Evolutionary conservation across 2,888 invertebrate genomes (phyloP).

Genomic region (Neelides folsomi): DNA sequence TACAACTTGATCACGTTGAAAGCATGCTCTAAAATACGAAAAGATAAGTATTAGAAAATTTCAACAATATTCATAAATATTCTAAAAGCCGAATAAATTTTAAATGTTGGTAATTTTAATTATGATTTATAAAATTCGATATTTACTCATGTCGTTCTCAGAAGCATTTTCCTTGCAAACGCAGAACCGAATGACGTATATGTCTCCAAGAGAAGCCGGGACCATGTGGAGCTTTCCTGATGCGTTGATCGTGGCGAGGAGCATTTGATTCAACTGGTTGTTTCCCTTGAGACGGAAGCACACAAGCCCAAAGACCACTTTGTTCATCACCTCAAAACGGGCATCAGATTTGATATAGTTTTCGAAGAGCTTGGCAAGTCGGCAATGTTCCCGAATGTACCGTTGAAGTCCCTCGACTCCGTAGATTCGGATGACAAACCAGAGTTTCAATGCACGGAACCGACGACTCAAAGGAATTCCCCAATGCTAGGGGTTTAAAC

Average conservation of each 20-base stretch:
- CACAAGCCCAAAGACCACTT: conserved; percentile 64
- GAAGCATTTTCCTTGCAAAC: conserved; percentile 64
- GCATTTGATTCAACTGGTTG: conserved; percentile 59
- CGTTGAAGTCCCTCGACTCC: conserved; percentile 54
- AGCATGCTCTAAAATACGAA: conserved; percentile 44
- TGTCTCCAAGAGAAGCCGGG: conserved; percentile 59
- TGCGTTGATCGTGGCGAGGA: conserved; percentile 65
- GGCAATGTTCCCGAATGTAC: conserved; percentile 82
- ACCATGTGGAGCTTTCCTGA: conserved; percentile 77
- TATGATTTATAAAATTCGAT: background rate
- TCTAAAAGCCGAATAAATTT: no score
- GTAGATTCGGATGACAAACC: conserved; percentile 56
- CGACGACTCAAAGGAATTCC: conserved; percentile 72
- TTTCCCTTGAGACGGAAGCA: conserved; percentile 60
- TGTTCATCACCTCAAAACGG: conserved; percentile 81
- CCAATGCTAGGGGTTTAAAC: conserved; percentile 49
- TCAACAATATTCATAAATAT: no score
- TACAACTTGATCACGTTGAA: conserved; percentile 49
- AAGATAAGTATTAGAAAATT: no score
- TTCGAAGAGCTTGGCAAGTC: conserved; percentile 80
- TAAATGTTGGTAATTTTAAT: no score
- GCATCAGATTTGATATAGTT: conserved; percentile 61
- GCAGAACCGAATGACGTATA: conserved; percentile 66
- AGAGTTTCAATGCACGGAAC: conserved; percentile 71
- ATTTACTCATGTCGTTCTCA: conserved; percentile 39